Base-by-base conservation (phyloP, 2,113 vertebrate genomes). In the Tringa solitaria region DNA sequence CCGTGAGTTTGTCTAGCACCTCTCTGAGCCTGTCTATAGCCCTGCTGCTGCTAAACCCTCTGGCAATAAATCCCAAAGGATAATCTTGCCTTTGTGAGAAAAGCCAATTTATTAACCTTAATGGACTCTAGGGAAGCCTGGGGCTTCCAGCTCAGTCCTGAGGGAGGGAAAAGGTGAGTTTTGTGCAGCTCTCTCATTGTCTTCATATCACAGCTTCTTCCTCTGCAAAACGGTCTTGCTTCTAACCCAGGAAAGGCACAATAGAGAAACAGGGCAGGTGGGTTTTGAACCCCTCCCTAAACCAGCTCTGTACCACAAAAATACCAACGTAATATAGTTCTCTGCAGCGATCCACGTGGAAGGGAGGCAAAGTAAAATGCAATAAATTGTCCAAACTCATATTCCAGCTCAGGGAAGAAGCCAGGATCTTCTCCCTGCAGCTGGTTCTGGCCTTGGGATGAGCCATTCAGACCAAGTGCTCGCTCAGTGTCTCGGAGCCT, bases 21-120 rank as follows among this genome's bases (percentile, higher is more conserved):
- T 61, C 11, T 18, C 5, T 32, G 57, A 85, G 35, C 33, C 56
- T 26, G 13, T 8, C 39, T 46, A 6, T 6, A 56, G 69, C 45
- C 9, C 3, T 50, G 53, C 28, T 2, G 9, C 73, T 73, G 59
- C 19, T 33, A 72, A 76, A 76, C 28, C 43, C 35, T 8, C 8
- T 11, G 59, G 27, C 3, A 1, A 80, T 74, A 84, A 87, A 91
- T 65, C 82, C 82, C 64, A 14, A 57, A 77, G 60, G 60, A 84
- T 90, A 84, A 90, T 59, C 56, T 84, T 78, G 37, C 45, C 26
- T 79, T 72, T 79, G 61, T 85, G 67, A 85, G 70, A 56, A 76
- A 96, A 92, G 48, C 64, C 63, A 51, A 33, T 83, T 90, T 86
- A 90, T 88, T 88, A 76, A 90, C 54, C 59, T 65, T 24, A 53